A percentile compares a stretch with the other conserved stretches of the same genome.
phyloP scores from a whole-genome alignment of 2,888 invertebrate genomes.

The Amphimallon solstitiale region DNA sequence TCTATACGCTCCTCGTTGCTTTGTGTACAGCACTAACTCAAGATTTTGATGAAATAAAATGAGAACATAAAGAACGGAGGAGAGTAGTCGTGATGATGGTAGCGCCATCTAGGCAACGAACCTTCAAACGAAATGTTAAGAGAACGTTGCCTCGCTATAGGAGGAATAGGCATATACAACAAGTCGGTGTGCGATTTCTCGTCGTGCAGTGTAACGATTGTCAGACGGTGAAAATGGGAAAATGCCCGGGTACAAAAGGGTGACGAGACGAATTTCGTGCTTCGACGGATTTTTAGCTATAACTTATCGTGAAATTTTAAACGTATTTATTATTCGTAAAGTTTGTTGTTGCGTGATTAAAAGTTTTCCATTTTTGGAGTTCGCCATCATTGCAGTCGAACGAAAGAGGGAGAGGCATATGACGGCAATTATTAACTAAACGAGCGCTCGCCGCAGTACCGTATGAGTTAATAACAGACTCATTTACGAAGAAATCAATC shows the following conservation, averaged over 20 bases:
- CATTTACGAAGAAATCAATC: constrained; percentile 10
- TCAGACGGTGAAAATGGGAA: background rate
- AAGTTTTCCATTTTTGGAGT: constrained; percentile 22
- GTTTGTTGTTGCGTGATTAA: constrained; percentile 34
- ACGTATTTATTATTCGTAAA: constrained; percentile 37
- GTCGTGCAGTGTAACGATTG: too few species aligned
- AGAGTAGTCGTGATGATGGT: constrained; percentile 1
- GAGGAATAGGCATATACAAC: background rate
- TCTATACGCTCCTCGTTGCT: constrained; percentile 23
- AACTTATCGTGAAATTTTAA: constrained; percentile 40
- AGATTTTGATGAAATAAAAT: constrained; percentile 40
- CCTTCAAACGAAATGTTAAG: background rate
- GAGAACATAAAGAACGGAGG: constrained; percentile 18
- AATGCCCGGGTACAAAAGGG: constrained; percentile 1
- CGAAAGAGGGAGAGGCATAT: background rate
- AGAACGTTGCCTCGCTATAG: constrained; percentile 3
- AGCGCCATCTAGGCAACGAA: constrained; percentile 21
- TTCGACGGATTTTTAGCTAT: constrained; percentile 39
- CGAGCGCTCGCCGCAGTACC: constrained; percentile 5
- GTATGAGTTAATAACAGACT: constrained; percentile 7
- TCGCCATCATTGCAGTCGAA: background rate
- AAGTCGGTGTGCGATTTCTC: background rate
- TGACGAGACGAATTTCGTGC: constrained; percentile 39
- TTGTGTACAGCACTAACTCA: constrained; percentile 34
- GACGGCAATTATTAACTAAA: constrained; percentile 30